Conservation (phyloP, 2,888 invertebrate species). For the Caenorhabditis imperialis region DNA sequence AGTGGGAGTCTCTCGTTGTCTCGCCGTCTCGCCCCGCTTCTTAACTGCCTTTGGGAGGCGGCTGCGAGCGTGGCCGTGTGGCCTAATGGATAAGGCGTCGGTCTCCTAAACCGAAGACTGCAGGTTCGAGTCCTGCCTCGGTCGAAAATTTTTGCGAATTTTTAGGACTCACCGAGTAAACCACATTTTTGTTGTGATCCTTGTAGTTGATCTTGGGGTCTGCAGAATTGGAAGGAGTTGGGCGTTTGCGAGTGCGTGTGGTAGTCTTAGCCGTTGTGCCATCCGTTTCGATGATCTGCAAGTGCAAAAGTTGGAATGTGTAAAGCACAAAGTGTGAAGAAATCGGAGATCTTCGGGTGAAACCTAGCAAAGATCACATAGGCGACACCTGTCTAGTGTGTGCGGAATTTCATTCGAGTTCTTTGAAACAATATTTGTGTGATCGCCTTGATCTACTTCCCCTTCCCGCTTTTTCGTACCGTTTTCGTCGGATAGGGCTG, state of each 20-base stretch:
- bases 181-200: constrained; percentile 68
- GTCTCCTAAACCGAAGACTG: constrained; percentile 76
- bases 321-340: constrained; percentile 7
- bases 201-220: constrained; percentile 59
- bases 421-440: constrained; percentile 18
- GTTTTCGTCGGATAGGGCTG: constrained; percentile 9
- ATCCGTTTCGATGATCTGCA: constrained; percentile 55
- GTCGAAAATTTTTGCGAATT: constrained; percentile 30
- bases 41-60: background rate
- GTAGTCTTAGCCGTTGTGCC: constrained; percentile 1
- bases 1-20: constrained; percentile 3
- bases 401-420: constrained; percentile 17
- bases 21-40: background rate
- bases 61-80: constrained; percentile 25
- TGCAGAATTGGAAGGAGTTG: constrained; percentile 48
- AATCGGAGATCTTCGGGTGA: background rate
- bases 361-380: constrained; percentile 34
- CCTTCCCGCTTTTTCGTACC: constrained; percentile 7
- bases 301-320: constrained; percentile 16
- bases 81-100: constrained; percentile 75
- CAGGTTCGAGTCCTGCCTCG: constrained; percentile 70
- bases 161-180: constrained; percentile 62
- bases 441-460: background rate
- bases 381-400: constrained; percentile 26
- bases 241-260: constrained; percentile 28